phyloP scores from a whole-genome alignment of 2,113 vertebrate genomes.

The Serilophus lunatus region DNA sequence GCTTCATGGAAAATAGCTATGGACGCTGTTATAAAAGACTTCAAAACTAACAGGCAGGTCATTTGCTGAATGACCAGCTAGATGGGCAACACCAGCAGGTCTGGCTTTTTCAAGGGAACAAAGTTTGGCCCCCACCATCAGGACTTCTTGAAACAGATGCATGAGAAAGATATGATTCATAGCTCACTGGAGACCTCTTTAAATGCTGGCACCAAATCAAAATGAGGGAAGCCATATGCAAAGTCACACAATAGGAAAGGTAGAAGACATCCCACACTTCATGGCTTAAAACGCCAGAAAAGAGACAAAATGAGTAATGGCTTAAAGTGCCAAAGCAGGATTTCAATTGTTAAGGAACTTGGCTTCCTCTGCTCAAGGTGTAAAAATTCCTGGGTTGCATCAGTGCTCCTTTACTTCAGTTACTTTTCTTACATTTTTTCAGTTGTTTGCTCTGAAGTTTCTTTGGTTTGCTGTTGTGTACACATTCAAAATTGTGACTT shows the following conservation, averaged over 20 bases:
- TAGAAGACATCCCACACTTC: neutral
- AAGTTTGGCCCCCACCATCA: neutral
- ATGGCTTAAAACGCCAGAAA: neutral
- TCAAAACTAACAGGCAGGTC: neutral
- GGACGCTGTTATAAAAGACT: neutral
- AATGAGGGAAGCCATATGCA: neutral
- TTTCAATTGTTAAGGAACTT: neutral
- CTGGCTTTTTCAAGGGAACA: neutral
- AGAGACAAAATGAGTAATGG: neutral
- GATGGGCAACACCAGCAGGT: neutral
- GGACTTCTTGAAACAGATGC: neutral
- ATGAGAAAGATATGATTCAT: neutral
- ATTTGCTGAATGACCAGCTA: neutral
- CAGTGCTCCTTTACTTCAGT: neutral
- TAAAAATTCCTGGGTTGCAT: neutral
- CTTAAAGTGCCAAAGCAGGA: neutral
- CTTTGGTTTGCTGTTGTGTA: neutral
- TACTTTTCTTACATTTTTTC: neutral
- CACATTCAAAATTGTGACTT: neutral
- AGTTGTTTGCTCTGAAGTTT: neutral
- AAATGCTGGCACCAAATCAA: neutral
- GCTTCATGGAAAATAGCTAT: neutral
- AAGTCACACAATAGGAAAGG: neutral
- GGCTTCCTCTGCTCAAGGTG: neutral
- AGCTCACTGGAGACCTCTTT: neutral